Base-by-base conservation (phyloP, 2,797 vertebrate species). In the Serranus cabrilla region DNA sequence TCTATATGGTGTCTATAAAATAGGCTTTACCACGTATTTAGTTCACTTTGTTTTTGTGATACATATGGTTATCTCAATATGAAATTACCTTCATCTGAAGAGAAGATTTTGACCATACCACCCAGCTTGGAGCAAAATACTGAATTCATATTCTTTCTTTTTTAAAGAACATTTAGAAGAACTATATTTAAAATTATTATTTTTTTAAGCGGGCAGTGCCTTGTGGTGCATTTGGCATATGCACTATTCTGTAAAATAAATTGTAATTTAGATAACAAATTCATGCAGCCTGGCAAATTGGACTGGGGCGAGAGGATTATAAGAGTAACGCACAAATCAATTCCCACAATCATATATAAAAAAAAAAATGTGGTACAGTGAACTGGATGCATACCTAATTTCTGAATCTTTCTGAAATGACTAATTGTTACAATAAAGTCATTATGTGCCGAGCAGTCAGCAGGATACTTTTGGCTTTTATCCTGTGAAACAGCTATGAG, bases 381-480 rank as follows among this genome's bases (percentile, higher is more conserved):
- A 34, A 57, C 6, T 46, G 20, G 47, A 64, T 54, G 37, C 20
- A 31, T 34, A 11, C 23, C n/a, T n/a, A 34, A 49, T 58, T 42
- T 43, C 17, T 34, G n/a, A 42, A 11, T 25, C 18, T 21, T 43
- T 5, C 27, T 9, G 2, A 31, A 12, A 4, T 34, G 25, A 3
- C 49, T 55, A 4, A 72, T 7, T 13, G 62, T 34, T 17, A 9
- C 14, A 71, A 66, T 55, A 31, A 56, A 57, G 6, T 66, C 14
- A 58, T 43, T 49, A 61, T 34, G 20, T 55, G 37, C 47, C 3
- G 2, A 45, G n/a, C 62, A 55, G 54, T 5, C 46, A 43, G 67
- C 39, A 61, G 51, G 7, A 21, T 7, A 47, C 52, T 25, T 50
- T 18, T 25, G n/a, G 52, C 17, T 72, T 45, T 3, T 0, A 1